phyloP scores from a whole-genome alignment of 2,113 vertebrate species.

The Pachycephala philippinensis region DNA sequence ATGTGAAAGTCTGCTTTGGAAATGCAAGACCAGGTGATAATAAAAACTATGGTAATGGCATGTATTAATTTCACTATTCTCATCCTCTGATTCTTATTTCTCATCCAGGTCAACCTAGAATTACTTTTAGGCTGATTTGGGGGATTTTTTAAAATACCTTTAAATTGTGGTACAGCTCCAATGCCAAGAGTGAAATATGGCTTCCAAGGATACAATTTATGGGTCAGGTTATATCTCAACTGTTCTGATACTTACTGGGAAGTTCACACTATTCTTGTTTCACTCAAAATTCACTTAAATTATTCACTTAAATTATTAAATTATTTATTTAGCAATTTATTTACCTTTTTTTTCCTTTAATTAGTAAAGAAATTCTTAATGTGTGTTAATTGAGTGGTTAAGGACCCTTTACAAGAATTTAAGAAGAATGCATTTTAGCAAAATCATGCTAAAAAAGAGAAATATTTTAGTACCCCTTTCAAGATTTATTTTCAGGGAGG shows the following conservation, averaged over 20 bases:
- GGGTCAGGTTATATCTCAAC: neutral
- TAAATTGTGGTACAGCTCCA: neutral
- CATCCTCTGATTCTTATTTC: neutral
- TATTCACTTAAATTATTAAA: neutral
- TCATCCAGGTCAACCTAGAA: neutral
- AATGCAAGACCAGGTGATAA: neutral
- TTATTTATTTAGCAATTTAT: neutral
- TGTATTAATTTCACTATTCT: neutral
- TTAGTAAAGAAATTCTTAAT: neutral
- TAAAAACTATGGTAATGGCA: neutral
- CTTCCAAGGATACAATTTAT: neutral
- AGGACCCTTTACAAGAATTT: neutral
- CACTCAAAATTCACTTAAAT: neutral
- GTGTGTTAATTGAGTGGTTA: neutral
- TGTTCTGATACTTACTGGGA: neutral
- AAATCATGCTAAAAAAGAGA: neutral
- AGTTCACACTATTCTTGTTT: neutral
- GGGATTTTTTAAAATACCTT: fast-evolving
- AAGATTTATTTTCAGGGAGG: neutral
- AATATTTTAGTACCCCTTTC: neutral
- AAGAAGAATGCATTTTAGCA: neutral
- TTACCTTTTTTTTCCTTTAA: neutral
- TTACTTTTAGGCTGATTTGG: neutral
- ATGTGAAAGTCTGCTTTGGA: neutral
- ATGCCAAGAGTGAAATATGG: neutral